A percentile compares a stretch with the other conserved stretches of the same genome.
These are phyloP conservation scores for Drosophila anceps DNA, from an alignment of 2,888 invertebrate genomes.

Conservation along the genomic window DNA sequence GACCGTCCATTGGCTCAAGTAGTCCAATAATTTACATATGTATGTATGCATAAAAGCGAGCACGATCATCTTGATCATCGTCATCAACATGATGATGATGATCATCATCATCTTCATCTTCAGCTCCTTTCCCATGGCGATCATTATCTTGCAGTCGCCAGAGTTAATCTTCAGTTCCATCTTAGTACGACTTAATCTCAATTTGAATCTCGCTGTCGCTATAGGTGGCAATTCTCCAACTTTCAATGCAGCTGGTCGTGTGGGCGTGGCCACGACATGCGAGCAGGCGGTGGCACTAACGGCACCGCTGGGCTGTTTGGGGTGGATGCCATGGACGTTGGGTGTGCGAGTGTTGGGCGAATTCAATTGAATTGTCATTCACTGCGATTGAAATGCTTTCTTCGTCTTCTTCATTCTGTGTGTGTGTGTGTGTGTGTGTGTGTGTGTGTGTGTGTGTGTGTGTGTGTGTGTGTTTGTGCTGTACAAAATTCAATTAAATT, in stretches of 20 bases:
- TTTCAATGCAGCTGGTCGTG: conserved; percentile 14
- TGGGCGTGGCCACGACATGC: conserved; percentile 30
- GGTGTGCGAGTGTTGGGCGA: conserved; percentile 10
- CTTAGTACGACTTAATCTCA: conserved; percentile 34
- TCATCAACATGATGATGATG: conserved; percentile 9
- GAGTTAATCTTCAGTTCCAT: conserved; percentile 23
- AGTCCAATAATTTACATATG: conserved; percentile 43
- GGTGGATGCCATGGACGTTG: neutral
- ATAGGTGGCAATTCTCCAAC: conserved; percentile 29
- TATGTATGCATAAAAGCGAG: neutral
- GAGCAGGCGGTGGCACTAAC: neutral
- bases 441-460: neutral
- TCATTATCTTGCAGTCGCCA: conserved; percentile 24
- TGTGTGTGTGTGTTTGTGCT: conserved; percentile 19
- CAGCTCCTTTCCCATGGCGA: conserved; percentile 19
- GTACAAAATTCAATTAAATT: conserved; percentile 70
- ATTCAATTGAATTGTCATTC: conserved; percentile 53
- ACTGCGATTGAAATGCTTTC: conserved; percentile 24
- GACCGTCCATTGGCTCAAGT: conserved; percentile 52
- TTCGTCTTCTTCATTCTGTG: too few relatives aligned
- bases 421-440: conserved; percentile 12
- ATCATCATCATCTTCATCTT: conserved; percentile 1
- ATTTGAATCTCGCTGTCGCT: conserved; percentile 15
- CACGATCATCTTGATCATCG: conserved; percentile 10
- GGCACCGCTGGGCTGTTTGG: neutral